phyloP scores from a whole-genome alignment of 1,140 invertebrate genomes.

The Gryllus bimaculatus region DNA sequence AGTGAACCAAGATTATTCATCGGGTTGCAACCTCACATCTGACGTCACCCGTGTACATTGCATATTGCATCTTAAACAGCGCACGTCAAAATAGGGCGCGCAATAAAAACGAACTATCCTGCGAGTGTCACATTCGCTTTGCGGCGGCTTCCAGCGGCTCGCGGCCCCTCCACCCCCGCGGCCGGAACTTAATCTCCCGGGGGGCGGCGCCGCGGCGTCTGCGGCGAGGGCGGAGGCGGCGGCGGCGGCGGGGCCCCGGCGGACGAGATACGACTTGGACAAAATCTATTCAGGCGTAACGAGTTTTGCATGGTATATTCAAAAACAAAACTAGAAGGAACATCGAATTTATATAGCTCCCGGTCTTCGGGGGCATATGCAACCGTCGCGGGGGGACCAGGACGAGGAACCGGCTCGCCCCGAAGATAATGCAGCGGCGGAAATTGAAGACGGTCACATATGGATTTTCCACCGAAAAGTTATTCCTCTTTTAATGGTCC shows the following conservation, averaged over 20 bases:
- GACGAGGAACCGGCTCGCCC: neutral
- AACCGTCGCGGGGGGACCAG: neutral
- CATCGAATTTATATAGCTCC: neutral
- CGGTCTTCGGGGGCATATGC: neutral
- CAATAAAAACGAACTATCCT: too few relatives aligned
- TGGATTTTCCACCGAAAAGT: conserved; percentile 1
- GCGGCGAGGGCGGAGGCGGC: neutral
- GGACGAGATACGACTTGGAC: neutral
- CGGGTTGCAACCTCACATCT: too few relatives aligned
- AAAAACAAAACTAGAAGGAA: conserved; percentile 2
- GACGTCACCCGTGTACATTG: too few relatives aligned
- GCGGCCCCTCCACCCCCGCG: too few relatives aligned
- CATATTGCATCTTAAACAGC: too few relatives aligned
- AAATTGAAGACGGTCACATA: conserved; percentile 4
- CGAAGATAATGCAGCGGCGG: neutral
- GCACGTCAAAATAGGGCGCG: too few relatives aligned
- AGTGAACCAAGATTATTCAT: too few relatives aligned
- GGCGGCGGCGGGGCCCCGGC: too few relatives aligned
- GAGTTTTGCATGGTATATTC: neutral
- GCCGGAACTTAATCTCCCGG: neutral
- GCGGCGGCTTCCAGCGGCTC: too few relatives aligned
- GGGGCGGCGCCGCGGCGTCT: too few relatives aligned
- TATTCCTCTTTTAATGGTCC: neutral
- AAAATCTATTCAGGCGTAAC: conserved; percentile 1
- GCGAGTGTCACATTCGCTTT: too few relatives aligned